Percentiles rank a stretch among this genome's conserved stretches.
Evolutionary conservation across 2,888 invertebrate genomes (phyloP).

Genomic region (Xestobium rufovillosum): DNA sequence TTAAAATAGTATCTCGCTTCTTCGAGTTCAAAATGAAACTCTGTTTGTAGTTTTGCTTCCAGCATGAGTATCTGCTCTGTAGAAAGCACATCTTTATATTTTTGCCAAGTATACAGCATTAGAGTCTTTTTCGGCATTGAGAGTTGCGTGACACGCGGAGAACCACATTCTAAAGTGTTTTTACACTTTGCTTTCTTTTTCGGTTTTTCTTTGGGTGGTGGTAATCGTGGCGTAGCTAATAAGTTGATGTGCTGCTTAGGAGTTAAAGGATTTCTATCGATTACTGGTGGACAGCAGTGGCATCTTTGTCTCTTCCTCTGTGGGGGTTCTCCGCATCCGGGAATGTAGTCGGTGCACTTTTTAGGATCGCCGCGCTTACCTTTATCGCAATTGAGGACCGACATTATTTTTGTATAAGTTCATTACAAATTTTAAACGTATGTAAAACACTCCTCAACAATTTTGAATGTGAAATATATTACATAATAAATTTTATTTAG

Average conservation of each 20-base stretch:
- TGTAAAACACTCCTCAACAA: too few relatives aligned
- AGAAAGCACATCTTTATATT: conserved; percentile 27
- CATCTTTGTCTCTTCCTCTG: too few relatives aligned
- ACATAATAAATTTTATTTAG: too few relatives aligned
- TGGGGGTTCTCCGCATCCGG: too few relatives aligned
- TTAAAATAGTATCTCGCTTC: conserved; percentile 35
- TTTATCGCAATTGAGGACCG: too few relatives aligned
- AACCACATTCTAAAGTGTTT: conserved; percentile 29
- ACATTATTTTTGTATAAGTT: too few relatives aligned
- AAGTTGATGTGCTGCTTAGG: conserved; percentile 23
- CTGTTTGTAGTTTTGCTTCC: conserved; percentile 32
- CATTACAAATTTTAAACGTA: too few relatives aligned
- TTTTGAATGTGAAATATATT: too few relatives aligned
- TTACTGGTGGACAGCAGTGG: too few relatives aligned
- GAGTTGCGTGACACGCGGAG: conserved; percentile 33
- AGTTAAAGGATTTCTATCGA: conserved; percentile 1
- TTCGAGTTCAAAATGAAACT: conserved; percentile 32
- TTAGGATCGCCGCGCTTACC: too few relatives aligned
- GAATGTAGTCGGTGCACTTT: too few relatives aligned
- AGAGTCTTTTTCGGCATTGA: conserved; percentile 31
- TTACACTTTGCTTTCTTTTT: conserved; percentile 15
- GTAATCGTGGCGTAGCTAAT: neutral
- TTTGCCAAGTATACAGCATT: conserved; percentile 33
- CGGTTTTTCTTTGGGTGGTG: conserved; percentile 9
- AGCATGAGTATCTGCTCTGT: conserved; percentile 29